These are phyloP conservation scores for Daptonema setosum DNA, from an alignment of 2,888 invertebrate genomes.

Conservation along the genomic window DNA sequence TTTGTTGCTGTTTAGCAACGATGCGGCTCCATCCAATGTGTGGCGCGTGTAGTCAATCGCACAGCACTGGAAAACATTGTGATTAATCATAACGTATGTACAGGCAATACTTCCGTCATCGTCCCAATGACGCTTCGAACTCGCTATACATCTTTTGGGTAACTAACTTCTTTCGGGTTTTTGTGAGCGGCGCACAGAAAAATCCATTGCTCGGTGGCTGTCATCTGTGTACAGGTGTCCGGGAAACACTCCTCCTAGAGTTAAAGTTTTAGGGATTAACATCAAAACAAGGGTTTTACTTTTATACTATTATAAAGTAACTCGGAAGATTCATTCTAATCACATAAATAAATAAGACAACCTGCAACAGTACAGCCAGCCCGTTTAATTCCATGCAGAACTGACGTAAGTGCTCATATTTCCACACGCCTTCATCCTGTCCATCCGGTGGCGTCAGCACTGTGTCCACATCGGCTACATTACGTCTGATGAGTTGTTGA, in stretches of 20 bases:
- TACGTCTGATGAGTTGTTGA: constrained; percentile 79
- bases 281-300: too few species aligned
- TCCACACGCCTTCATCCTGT: constrained; percentile 94
- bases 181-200: constrained; percentile 98
- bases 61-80: constrained; percentile 44
- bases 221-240: constrained; percentile 94
- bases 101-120: background rate
- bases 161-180: constrained; percentile 83
- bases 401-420: constrained; percentile 93
- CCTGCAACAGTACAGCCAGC: constrained; percentile 78
- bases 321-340: background rate
- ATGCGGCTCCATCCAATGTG: constrained; percentile 92
- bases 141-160: too few species aligned
- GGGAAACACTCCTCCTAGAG: constrained; percentile 67
- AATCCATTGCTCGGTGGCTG: constrained; percentile 99
- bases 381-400: constrained; percentile 99
- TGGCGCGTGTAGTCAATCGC: constrained; percentile 98
- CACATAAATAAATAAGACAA: constrained; percentile 10
- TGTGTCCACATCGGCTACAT: constrained; percentile 73
- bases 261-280: background rate
- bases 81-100: background rate
- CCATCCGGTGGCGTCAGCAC: constrained; percentile 87
- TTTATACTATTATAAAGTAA: background rate
- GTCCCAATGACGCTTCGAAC: background rate
- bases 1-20: constrained; percentile 92